Evolutionary conservation across 2,797 vertebrate species (phyloP).

Genomic region (Smutsia gigantea): DNA sequence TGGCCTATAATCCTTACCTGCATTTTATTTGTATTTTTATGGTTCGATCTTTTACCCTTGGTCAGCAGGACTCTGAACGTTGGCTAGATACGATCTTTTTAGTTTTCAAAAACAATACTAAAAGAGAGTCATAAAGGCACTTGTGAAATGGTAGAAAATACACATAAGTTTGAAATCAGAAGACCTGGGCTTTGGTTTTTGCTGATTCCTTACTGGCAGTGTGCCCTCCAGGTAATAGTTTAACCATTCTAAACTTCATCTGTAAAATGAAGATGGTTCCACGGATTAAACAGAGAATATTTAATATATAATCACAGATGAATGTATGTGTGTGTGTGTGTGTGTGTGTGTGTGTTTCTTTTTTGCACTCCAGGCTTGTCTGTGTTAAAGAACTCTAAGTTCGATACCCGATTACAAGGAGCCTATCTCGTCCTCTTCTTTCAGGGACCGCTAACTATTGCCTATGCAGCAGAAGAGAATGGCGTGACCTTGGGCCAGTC

Average conservation of each 20-base stretch:
- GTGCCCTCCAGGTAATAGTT: neutral
- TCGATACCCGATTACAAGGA: neutral
- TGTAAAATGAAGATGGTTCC: conserved; percentile 10
- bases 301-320: too few species aligned
- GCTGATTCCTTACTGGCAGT: neutral
- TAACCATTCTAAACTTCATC: neutral
- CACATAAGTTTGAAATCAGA: conserved; percentile 4
- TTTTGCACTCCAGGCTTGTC: neutral
- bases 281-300: neutral
- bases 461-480: neutral
- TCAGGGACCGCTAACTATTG: neutral
- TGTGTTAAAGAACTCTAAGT: neutral
- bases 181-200: neutral
- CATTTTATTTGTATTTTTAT: conserved; percentile 7
- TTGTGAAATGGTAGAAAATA: neutral
- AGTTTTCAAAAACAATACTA: conserved; percentile 24
- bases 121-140: neutral
- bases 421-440: neutral
- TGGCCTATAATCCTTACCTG: neutral
- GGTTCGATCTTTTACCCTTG: neutral
- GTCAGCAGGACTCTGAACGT: neutral
- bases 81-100: neutral
- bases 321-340: neutral
- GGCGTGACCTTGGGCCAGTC: conserved; percentile 65
- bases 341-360: neutral